Evolutionary conservation across 2,113 vertebrate species (phyloP).

Genomic region (Ovibos moschatus): DNA sequence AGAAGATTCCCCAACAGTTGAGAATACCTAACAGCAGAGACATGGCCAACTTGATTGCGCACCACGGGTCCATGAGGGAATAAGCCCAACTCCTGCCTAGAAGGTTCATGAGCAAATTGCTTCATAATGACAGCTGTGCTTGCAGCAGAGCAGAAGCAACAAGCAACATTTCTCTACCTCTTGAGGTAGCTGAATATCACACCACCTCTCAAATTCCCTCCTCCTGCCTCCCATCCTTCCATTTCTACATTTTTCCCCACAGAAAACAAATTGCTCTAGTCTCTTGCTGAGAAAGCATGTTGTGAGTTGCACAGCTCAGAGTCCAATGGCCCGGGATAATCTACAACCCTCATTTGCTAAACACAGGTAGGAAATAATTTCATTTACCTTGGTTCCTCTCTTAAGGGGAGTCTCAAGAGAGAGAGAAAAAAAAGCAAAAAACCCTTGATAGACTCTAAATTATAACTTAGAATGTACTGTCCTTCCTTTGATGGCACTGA

Average conservation of each 20-base stretch:
- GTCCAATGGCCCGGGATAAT: background rate
- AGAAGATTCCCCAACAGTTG: background rate
- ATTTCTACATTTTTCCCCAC: background rate
- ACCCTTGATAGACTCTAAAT: background rate
- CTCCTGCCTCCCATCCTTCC: background rate
- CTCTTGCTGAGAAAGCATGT: slow-evolving; percentile 12
- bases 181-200: background rate
- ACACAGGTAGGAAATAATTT: slow-evolving; percentile 19
- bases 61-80: background rate
- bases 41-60: background rate
- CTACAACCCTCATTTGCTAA: slow-evolving; percentile 35
- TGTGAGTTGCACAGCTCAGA: background rate
- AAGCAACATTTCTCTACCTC: background rate
- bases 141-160: background rate
- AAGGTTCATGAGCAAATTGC: slow-evolving; percentile 1
- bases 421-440: background rate
- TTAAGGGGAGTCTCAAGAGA: background rate
- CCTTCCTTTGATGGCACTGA: background rate
- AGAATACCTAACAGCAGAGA: background rate
- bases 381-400: background rate
- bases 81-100: background rate
- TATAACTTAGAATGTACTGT: background rate
- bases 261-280: slow-evolving; percentile 21
- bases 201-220: background rate
- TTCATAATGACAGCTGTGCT: background rate